These are phyloP conservation scores for Escarpia spicata DNA, from an alignment of 2,888 invertebrate species.

Conservation along the genomic window DNA sequence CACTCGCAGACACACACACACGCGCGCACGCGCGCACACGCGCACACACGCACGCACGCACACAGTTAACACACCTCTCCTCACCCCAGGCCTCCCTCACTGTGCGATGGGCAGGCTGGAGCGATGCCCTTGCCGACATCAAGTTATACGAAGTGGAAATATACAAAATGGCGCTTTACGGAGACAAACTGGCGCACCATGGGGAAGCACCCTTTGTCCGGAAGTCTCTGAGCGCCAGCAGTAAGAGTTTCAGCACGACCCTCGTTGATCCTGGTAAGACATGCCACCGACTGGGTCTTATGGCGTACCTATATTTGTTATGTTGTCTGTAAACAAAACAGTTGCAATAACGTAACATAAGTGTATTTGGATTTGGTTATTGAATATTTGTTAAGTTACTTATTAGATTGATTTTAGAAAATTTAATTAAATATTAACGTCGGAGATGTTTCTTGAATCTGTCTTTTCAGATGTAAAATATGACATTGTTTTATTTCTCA, in stretches of 20 bases:
- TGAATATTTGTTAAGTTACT: no score
- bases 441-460: no score
- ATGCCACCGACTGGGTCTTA: background rate
- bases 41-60: background rate
- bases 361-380: background rate
- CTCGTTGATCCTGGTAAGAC: constrained; percentile 21
- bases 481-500: no score
- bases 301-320: background rate
- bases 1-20: no score
- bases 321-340: background rate
- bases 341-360: background rate
- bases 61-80: background rate
- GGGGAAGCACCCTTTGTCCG: background rate
- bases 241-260: background rate
- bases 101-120: constrained; percentile 20
- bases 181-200: background rate
- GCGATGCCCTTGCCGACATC: background rate
- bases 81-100: background rate
- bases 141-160: background rate
- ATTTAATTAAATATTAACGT: no score
- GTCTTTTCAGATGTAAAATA: no score
- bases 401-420: no score
- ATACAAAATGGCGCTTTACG: background rate
- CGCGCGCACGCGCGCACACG: no score
- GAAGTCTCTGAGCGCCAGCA: background rate